Percentiles rank a stretch among this genome's conserved stretches.
Evolutionary conservation across 2,888 invertebrate genomes (phyloP).

Genomic region (Stenodera caucasica): DNA sequence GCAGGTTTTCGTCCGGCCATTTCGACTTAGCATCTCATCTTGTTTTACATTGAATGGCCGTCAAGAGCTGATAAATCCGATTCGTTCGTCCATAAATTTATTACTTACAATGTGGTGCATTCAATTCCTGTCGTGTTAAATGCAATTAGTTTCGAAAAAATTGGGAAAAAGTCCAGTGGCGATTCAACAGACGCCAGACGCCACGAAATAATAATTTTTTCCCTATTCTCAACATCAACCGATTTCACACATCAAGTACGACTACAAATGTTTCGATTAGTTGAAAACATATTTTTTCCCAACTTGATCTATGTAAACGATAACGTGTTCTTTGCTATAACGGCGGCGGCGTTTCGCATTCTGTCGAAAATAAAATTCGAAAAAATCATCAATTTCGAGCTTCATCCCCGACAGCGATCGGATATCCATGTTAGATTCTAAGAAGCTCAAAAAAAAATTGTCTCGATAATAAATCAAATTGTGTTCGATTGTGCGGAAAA

Average conservation of each 20-base stretch:
- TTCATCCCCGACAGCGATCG: background rate
- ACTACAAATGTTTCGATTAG: conserved; percentile 51
- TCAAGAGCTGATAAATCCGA: conserved; percentile 47
- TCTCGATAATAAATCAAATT: conserved; percentile 6
- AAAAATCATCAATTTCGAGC: no score
- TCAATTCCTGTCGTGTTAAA: conserved; percentile 19
- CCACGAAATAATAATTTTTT: conserved; percentile 13
- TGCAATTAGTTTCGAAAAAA: conserved; percentile 21
- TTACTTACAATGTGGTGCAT: conserved; percentile 7
- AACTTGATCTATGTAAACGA: conserved; percentile 4
- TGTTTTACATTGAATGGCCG: conserved; percentile 53
- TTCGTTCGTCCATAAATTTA: conserved; percentile 25
- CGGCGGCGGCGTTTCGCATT: background rate
- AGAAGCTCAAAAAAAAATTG: background rate
- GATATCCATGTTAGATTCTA: conserved; percentile 1
- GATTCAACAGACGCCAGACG: background rate
- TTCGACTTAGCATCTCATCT: conserved; percentile 49
- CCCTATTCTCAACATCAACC: conserved; percentile 16
- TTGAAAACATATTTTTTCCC: conserved; percentile 46
- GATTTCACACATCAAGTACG: conserved; percentile 47
- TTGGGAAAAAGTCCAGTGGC: background rate
- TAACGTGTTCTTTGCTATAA: background rate
- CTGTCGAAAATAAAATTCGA: background rate
- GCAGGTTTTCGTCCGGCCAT: background rate
- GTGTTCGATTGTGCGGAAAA: conserved; percentile 8